Base-by-base conservation (phyloP, 2,888 invertebrate species). In the Eumerus sabulonum region DNA sequence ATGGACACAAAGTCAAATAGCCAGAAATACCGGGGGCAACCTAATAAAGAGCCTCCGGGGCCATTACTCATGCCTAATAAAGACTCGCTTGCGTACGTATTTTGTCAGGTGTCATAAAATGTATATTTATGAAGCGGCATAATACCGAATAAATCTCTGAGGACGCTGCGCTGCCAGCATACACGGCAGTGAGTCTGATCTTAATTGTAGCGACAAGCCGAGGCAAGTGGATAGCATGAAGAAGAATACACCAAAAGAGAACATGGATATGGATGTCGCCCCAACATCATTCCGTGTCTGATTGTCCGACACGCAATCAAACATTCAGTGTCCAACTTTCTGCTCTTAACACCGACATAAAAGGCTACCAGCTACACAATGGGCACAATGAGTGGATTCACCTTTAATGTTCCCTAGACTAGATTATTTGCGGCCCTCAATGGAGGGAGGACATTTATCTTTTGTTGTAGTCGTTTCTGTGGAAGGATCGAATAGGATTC, bases 31-130 rank as follows among this genome's bases (percentile, higher is more conserved):
- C 16, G 18, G 66, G 35, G 73, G 67, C 63, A 73, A 47, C 48
- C 17, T 45, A 68, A 79, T 50, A 64, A 73, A 63, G 59, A 53
- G 40, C 48, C 59, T n/a, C 40, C 12, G 27, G 40, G 64, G 68
- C 68, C 64, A 79, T 79, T 68, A 79, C 70, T 79, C 79, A 79
- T 70, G 74, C 54, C 79, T 79, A 79, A 79, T 79, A 79, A 79
- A 79, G 79, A 73, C 74, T 68, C 68, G 60, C 64, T 59, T 79
- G 60, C 74, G 64, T 64, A 50, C 64, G 79, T 79, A 79, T 79
- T 79, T 79, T 74, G 79, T 79, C 79, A 79, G 79, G 79, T 79
- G 79, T 79, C 79, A 74, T 79, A 79, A 74, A 74, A 79, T 47
- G 68, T 79, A 70, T 70, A 74, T 79, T 79, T 79, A 74, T 79